These are phyloP conservation scores for Sphaerodactylus townsendi DNA, from an alignment of 2,113 vertebrate species.

Conservation along the genomic window DNA sequence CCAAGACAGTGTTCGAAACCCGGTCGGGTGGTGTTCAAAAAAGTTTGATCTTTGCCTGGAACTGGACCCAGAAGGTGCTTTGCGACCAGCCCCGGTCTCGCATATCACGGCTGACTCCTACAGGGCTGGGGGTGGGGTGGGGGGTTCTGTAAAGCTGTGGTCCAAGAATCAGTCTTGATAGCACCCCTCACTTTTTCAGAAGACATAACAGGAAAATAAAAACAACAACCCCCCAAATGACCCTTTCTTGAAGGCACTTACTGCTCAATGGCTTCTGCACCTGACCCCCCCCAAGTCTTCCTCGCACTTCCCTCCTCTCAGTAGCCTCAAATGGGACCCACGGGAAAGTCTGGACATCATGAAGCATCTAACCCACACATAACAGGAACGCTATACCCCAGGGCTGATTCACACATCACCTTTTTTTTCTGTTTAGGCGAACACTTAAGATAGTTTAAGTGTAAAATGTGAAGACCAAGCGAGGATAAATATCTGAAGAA, in stretches of 20 bases:
- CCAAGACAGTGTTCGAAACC: too few species aligned
- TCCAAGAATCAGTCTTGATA: neutral
- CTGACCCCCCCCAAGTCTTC: neutral
- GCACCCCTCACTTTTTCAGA: neutral
- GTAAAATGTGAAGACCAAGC: neutral
- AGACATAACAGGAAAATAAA: neutral
- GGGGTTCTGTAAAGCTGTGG: neutral
- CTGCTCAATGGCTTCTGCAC: slow-evolving; percentile 11
- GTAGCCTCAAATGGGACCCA: neutral
- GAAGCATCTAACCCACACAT: neutral
- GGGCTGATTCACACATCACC: too few species aligned
- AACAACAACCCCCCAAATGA: neutral
- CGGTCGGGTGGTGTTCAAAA: neutral
- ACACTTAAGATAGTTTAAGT: neutral
- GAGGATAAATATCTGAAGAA: neutral
- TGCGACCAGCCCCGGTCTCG: neutral
- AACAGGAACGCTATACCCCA: neutral
- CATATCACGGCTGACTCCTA: neutral
- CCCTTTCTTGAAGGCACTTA: slow-evolving; percentile 2
- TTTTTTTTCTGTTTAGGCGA: neutral
- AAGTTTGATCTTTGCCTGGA: neutral
- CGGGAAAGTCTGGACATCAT: neutral
- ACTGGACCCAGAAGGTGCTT: too few species aligned
- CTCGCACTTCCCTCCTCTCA: neutral
- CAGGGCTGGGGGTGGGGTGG: neutral